A percentile compares a stretch with the other conserved stretches of the same genome.
phyloP scores from a whole-genome alignment of 2,797 vertebrate genomes.

The Pipistrellus pipistrellus region DNA sequence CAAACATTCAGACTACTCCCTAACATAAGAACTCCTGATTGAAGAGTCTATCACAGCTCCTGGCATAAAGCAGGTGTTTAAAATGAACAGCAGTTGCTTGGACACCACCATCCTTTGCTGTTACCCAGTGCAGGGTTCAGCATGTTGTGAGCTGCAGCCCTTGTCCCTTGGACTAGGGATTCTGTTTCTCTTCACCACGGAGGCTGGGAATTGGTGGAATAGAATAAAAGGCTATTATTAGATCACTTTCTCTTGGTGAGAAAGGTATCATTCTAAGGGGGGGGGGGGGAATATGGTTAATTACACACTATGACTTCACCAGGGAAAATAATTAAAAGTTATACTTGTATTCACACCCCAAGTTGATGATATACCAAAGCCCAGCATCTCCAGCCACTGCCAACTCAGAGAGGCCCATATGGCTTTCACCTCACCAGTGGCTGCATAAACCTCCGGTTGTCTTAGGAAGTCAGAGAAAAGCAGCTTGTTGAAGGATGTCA shows the following conservation, averaged over 20 bases:
- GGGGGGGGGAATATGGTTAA: neutral
- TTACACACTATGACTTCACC: neutral
- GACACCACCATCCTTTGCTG: neutral
- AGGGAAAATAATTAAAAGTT: constrained; percentile 42
- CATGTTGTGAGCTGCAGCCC: neutral
- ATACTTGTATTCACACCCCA: constrained; percentile 40
- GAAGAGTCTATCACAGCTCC: neutral
- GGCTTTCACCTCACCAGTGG: constrained; percentile 57
- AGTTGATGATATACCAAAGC: constrained; percentile 1
- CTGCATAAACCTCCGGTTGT: constrained; percentile 61
- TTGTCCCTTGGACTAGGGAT: neutral
- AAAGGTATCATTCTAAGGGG: neutral
- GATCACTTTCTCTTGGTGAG: constrained; percentile 6
- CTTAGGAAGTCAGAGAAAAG: constrained; percentile 66
- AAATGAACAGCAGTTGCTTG: neutral
- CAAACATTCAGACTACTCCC: neutral
- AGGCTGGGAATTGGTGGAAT: neutral
- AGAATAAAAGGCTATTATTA: neutral
- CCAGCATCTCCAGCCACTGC: neutral
- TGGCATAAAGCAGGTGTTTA: neutral
- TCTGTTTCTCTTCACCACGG: neutral
- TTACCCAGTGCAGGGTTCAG: neutral
- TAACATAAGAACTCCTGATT: neutral
- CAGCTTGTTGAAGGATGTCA: constrained; percentile 64
- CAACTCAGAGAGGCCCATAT: constrained; percentile 22